Evolutionary conservation across 2,888 invertebrate genomes (phyloP).

Genomic region (Ochropleura leucogaster): DNA sequence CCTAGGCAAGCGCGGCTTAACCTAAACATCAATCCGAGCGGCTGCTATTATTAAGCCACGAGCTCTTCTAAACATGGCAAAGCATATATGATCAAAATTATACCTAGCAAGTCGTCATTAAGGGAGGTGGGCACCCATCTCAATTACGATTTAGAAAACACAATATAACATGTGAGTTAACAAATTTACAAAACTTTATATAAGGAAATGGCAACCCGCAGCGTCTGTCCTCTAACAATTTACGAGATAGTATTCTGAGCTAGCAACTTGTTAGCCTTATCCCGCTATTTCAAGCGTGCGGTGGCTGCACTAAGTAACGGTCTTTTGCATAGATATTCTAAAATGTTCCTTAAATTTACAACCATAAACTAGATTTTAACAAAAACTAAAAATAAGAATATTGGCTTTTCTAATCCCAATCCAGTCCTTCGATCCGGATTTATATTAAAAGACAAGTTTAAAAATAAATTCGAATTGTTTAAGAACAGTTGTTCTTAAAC

Average conservation of each 20-base stretch:
- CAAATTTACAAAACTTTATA: constrained; percentile 5
- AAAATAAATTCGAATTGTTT: too few relatives aligned
- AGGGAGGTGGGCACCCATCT: too few relatives aligned
- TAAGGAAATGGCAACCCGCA: constrained; percentile 1
- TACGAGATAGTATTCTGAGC: constrained; percentile 32
- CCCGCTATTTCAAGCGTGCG: constrained; percentile 22
- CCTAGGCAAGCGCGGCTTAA: too few relatives aligned
- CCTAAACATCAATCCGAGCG: too few relatives aligned
- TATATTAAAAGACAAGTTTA: neutral
- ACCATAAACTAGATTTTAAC: neutral
- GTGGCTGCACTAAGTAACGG: constrained; percentile 2
- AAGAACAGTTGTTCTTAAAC: neutral
- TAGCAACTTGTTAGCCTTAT: constrained; percentile 19
- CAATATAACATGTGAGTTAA: neutral
- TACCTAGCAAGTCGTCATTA: too few relatives aligned
- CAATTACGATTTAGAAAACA: too few relatives aligned
- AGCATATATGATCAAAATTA: too few relatives aligned
- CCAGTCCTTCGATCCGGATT: neutral
- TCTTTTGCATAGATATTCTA: neutral
- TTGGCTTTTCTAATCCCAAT: neutral
- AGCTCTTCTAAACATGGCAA: too few relatives aligned
- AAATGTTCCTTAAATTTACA: neutral
- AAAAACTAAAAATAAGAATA: neutral
- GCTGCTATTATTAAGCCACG: too few relatives aligned
- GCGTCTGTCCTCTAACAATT: constrained; percentile 30